Percentiles rank a stretch among this genome's conserved stretches.
Conservation (phyloP, 2,888 invertebrate species). For the Nephrotoma appendiculata region DNA sequence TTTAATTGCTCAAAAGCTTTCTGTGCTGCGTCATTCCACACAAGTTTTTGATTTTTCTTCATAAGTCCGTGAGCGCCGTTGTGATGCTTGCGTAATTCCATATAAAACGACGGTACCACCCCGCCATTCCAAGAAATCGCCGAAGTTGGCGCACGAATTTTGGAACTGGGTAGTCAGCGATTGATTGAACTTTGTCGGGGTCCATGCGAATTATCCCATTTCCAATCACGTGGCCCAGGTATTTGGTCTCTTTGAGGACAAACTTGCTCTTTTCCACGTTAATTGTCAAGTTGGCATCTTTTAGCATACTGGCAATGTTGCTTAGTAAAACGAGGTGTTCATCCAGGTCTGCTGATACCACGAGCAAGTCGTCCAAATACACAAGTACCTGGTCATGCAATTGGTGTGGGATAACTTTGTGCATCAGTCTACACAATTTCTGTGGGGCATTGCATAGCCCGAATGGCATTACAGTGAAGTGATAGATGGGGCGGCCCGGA, state of each 20-base stretch:
- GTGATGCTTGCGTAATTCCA: constrained; percentile 2
- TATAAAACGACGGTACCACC: constrained; percentile 12
- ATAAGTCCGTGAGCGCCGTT: constrained; percentile 7
- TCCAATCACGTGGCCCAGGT: not conserved
- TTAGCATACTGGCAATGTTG: constrained; percentile 8
- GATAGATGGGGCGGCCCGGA: too few relatives aligned
- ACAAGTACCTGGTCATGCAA: too few relatives aligned
- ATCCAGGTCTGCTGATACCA: not conserved
- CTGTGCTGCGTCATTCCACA: not conserved
- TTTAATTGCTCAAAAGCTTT: constrained; percentile 7
- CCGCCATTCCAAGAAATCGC: constrained; percentile 13
- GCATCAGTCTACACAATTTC: too few relatives aligned
- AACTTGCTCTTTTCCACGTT: too few relatives aligned
- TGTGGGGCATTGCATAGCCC: too few relatives aligned
- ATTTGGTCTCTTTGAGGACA: too few relatives aligned
- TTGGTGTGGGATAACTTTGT: too few relatives aligned
- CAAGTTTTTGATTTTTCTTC: not conserved
- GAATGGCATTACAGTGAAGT: too few relatives aligned
- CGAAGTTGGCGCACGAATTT: not conserved
- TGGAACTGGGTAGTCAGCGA: constrained; percentile 11
- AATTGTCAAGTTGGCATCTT: not conserved
- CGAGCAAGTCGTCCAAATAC: too few relatives aligned
- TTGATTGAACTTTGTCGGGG: not conserved
- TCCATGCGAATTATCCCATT: not conserved
- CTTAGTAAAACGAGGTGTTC: not conserved